Evolutionary conservation across 2,113 vertebrate species (phyloP).

Genomic region (Clarias gariepinus): DNA sequence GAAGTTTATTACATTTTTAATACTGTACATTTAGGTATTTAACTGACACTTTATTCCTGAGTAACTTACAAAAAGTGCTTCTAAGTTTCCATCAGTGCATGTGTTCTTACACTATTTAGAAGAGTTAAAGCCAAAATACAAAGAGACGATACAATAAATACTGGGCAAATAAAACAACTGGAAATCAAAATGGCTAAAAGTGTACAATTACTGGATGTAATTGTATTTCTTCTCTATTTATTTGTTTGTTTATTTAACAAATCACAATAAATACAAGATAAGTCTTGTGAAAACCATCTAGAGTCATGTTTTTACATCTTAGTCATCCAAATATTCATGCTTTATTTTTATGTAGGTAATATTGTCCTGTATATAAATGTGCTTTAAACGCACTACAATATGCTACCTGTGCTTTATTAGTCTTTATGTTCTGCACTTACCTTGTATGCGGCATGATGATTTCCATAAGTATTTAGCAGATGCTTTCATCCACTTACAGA

Average conservation of each 20-base stretch:
- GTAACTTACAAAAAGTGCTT: too few species aligned
- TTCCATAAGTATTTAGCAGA: background rate
- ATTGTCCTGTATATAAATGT: background rate
- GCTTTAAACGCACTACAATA: background rate
- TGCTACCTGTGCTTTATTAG: background rate
- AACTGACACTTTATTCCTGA: too few species aligned
- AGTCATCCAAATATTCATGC: background rate
- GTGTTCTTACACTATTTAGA: background rate
- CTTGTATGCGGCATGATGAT: background rate
- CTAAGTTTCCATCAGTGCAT: too few species aligned
- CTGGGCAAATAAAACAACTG: background rate
- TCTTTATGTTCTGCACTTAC: background rate
- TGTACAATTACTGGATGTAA: background rate
- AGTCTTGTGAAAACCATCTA: background rate
- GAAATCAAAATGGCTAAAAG: background rate
- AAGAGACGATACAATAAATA: background rate
- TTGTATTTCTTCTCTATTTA: too few species aligned
- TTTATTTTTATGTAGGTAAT: background rate
- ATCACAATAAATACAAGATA: background rate
- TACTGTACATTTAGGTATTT: too few species aligned
- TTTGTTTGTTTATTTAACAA: too few species aligned
- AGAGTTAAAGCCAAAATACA: background rate
- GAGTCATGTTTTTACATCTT: background rate
- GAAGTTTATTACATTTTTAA: too few species aligned
- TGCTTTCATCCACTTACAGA: conserved; percentile 4